A percentile compares a stretch with the other conserved stretches of the same genome.
Conservation (phyloP, 2,113 vertebrate genomes). For the Erinaceus europaeus region DNA sequence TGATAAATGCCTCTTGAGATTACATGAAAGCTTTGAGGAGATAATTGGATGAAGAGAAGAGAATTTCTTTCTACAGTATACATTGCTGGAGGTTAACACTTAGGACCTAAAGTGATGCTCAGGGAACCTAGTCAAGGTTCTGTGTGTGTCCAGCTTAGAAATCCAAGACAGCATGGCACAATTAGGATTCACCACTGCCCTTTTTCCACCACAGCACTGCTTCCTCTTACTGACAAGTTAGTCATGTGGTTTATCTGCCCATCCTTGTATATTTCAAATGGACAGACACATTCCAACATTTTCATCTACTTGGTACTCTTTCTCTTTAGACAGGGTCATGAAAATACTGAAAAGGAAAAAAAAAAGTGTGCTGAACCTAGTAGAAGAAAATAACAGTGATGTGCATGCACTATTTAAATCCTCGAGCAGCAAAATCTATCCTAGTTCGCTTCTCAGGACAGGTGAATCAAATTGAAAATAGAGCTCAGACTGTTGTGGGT, state of each 20-base stretch:
- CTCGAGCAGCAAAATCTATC: not conserved
- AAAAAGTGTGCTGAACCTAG: constrained; percentile 44
- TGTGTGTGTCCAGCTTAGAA: not conserved
- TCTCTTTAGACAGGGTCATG: constrained; percentile 42
- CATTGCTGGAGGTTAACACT: not conserved
- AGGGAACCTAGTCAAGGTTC: not conserved
- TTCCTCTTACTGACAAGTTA: not conserved
- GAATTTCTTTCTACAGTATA: not conserved
- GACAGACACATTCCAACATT: constrained; percentile 65
- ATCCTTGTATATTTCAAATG: constrained; percentile 46
- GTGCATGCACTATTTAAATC: not conserved
- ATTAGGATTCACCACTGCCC: not conserved
- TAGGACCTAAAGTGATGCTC: too few relatives aligned
- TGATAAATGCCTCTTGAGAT: not conserved
- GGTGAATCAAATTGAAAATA: constrained; percentile 53
- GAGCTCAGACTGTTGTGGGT: constrained; percentile 1
- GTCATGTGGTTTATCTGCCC: constrained; percentile 7
- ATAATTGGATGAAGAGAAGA: not conserved
- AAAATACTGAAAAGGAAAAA: constrained; percentile 31
- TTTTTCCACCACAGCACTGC: accelerated
- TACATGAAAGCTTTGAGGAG: not conserved
- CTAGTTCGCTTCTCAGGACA: constrained; percentile 47
- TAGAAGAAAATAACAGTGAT: not conserved
- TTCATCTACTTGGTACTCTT: constrained; percentile 53
- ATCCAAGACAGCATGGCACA: accelerated